phyloP scores from a whole-genome alignment of 2,113 vertebrate genomes.

The Hippocampus mohnikei region DNA sequence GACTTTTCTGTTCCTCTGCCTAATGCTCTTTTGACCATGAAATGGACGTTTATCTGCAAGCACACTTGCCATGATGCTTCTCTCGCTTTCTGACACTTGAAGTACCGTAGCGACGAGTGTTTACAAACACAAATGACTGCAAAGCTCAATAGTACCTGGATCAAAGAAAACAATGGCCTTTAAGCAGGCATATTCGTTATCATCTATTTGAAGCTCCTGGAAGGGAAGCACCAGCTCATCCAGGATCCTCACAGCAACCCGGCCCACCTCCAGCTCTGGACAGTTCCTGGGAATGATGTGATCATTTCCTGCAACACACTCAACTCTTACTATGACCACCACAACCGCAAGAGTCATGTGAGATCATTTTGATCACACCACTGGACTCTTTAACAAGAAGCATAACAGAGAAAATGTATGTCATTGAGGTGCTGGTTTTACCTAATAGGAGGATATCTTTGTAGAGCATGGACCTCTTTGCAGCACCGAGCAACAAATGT shows the following conservation, averaged over 20 bases:
- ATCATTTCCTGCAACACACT: constrained; percentile 82
- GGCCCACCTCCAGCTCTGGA: constrained; percentile 90
- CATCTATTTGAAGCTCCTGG: constrained; percentile 98
- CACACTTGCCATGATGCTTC: too few relatives aligned
- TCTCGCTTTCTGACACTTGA: too few relatives aligned
- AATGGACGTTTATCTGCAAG: too few relatives aligned
- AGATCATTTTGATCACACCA: neutral
- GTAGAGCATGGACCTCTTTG: constrained; percentile 95
- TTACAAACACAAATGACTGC: neutral
- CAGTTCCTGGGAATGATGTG: constrained; percentile 93
- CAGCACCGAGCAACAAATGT: constrained; percentile 89
- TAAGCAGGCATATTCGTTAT: constrained; percentile 95
- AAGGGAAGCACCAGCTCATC: constrained; percentile 95
- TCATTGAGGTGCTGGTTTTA: constrained; percentile 55
- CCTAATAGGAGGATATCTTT: constrained; percentile 94
- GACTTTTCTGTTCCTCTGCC: too few relatives aligned
- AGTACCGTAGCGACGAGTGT: too few relatives aligned
- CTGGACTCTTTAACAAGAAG: accelerated
- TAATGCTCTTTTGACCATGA: too few relatives aligned
- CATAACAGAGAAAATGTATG: neutral
- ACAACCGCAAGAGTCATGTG: neutral
- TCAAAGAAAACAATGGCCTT: constrained; percentile 99
- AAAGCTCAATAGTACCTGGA: constrained; percentile 77
- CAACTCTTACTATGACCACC: neutral
- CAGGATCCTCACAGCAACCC: constrained; percentile 89